phyloP scores from a whole-genome alignment of 2,888 invertebrate species.

The Selenia dentaria region DNA sequence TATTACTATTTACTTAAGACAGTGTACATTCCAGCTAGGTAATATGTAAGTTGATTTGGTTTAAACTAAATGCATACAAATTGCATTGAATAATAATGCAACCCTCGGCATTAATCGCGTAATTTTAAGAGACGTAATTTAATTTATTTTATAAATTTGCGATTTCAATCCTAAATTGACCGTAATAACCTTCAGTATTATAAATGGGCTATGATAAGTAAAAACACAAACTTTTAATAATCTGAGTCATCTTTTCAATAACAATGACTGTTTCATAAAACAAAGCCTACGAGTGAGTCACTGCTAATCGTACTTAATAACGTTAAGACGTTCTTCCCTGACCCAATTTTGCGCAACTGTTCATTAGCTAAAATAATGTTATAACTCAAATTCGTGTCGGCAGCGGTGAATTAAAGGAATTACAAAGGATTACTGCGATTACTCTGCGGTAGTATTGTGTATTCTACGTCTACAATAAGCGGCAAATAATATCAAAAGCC shows the following conservation, averaged over 20 bases:
- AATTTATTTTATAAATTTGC: no score
- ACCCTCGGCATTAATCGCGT: no score
- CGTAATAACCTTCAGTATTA: no score
- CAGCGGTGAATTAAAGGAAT: conserved; percentile 19
- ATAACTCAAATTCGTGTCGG: conserved; percentile 47
- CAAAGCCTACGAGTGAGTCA: conserved; percentile 16
- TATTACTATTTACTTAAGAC: no score
- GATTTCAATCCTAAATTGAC: no score
- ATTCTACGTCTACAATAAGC: not conserved
- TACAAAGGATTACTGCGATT: conserved; percentile 18
- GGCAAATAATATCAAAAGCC: not conserved
- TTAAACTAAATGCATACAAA: no score
- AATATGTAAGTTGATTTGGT: no score
- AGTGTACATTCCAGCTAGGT: no score
- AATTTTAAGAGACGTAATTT: no score
- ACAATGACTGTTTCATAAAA: not conserved
- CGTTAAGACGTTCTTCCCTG: conserved; percentile 28
- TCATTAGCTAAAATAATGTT: conserved; percentile 43
- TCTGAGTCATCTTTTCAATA: not conserved
- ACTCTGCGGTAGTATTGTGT: not conserved
- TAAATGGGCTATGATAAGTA: no score
- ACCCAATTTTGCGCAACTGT: conserved; percentile 34
- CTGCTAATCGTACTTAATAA: conserved; percentile 8
- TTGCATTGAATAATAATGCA: no score
- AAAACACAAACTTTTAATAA: no score